Conservation (phyloP, 2,888 invertebrate genomes). For the Cantharis flavilabris region DNA sequence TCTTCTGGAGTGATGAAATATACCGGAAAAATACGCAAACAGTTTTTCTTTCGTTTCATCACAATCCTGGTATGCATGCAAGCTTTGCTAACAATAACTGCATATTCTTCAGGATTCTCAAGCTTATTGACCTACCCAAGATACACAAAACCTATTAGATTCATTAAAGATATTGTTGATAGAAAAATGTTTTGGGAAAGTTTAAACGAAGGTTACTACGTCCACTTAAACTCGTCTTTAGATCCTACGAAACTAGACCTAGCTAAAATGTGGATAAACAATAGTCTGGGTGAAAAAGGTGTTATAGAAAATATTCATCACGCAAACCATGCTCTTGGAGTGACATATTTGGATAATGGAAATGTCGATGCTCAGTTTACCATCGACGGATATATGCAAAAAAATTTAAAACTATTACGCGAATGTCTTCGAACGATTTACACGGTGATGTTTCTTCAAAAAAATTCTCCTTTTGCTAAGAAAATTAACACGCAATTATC, state of each 20-base stretch:
- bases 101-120: not conserved
- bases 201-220: not conserved
- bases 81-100: not conserved
- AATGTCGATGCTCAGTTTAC: not conserved
- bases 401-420: not conserved
- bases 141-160: not conserved
- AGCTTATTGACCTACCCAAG: not conserved
- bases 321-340: not conserved
- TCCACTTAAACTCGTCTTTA: not conserved
- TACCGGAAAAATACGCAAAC: not conserved
- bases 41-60: not conserved
- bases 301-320: not conserved
- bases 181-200: not conserved
- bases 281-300: not conserved
- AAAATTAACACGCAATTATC: not conserved
- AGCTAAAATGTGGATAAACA: not conserved
- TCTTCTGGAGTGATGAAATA: not conserved
- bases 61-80: not conserved
- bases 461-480: not conserved
- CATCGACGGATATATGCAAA: not conserved
- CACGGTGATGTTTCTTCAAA: not conserved
- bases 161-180: not conserved
- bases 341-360: not conserved
- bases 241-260: not conserved
- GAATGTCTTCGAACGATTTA: not conserved